Evolutionary conservation across 1,140 invertebrate genomes (phyloP).

Genomic region (Drosophila jambulina): DNA sequence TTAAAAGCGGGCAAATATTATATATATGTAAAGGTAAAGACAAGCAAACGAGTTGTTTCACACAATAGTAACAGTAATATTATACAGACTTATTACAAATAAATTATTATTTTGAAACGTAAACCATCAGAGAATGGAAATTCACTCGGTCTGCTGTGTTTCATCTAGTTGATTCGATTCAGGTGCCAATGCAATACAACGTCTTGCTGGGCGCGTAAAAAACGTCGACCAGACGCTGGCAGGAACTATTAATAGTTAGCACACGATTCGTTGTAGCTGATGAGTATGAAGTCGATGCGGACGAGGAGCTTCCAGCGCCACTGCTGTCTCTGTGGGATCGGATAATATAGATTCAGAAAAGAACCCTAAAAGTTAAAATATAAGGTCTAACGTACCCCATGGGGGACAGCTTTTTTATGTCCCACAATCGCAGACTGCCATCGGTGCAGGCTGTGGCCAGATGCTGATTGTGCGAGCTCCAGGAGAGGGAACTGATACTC

Average conservation of each 20-base stretch:
- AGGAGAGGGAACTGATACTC: slow-evolving; percentile 90
- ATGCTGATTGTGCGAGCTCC: slow-evolving; percentile 88
- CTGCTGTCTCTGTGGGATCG: slow-evolving; percentile 46
- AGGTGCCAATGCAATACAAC: slow-evolving; percentile 78
- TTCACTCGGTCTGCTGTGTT: slow-evolving; percentile 15
- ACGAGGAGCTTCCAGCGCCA: slow-evolving; percentile 42
- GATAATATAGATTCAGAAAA: neutral
- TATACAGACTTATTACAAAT: slow-evolving; percentile 82
- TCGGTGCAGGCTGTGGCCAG: slow-evolving; percentile 92
- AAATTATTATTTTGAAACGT: slow-evolving; percentile 82
- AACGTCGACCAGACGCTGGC: slow-evolving; percentile 81
- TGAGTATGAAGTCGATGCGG: slow-evolving; percentile 64
- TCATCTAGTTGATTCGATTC: slow-evolving; percentile 22
- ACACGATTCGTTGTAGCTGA: slow-evolving; percentile 77
- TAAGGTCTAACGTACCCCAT: slow-evolving; percentile 48
- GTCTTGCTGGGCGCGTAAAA: slow-evolving; percentile 75
- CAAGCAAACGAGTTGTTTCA: slow-evolving; percentile 60
- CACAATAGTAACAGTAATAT: slow-evolving; percentile 80
- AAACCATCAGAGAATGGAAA: slow-evolving; percentile 36
- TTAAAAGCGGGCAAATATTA: slow-evolving; percentile 26
- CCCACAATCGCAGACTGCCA: slow-evolving; percentile 90
- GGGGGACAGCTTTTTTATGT: slow-evolving; percentile 85
- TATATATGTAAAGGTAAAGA: slow-evolving; percentile 16
- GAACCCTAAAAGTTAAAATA: rapidly evolving
- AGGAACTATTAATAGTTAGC: slow-evolving; percentile 77